Base-by-base conservation (phyloP, 1,140 invertebrate species). In the Lucilia sericata region DNA sequence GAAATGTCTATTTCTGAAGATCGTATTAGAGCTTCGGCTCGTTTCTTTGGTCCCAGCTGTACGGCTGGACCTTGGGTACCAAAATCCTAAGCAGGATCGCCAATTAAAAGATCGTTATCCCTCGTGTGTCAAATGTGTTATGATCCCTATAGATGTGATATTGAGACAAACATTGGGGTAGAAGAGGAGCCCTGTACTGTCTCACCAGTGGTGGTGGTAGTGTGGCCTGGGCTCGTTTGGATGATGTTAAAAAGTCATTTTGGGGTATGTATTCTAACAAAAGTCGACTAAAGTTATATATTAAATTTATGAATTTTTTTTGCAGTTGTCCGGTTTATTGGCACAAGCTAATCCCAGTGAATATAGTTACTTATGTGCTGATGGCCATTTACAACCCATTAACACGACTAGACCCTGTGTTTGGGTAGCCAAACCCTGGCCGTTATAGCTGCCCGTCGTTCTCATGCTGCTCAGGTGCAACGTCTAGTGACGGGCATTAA, bases 21-120 rank as follows among this genome's bases (percentile, higher is more conserved):
- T 90, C 92, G 94, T 81, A 92, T 97, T 30, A 93, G 93, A 49
- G 93, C 94, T 0, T 91, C 95, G 0, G 93, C 95, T 0, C 91
- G 93, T 75, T 96, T 93, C 90, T 97, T 97, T 89, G 92, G 93
- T 19, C 91, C 93, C 12, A 94, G 95, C 7, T 98, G 96, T 88
- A 95, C 96, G 85, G 94, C 96, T 36, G 96, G 96, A 3, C 93
- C 94, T 7, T 97, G 96, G 96, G 93, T 96, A 0, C 92, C 93
- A 0, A 94, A n/a, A 97, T 90, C 86, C 91, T 0, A 86, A 87
- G 12, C 91, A 94, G 19, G 95, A 97, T 88, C 88, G 88, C 49
- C 88, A 93, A 88, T 91, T 97, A 4, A 97, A 96, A 90, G 88
- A 87, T 2, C 94, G 93, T 83, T 96, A 96, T 88, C 92, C 92